Conservation (phyloP, 2,797 vertebrate genomes). For the Orestias chungarensis region DNA sequence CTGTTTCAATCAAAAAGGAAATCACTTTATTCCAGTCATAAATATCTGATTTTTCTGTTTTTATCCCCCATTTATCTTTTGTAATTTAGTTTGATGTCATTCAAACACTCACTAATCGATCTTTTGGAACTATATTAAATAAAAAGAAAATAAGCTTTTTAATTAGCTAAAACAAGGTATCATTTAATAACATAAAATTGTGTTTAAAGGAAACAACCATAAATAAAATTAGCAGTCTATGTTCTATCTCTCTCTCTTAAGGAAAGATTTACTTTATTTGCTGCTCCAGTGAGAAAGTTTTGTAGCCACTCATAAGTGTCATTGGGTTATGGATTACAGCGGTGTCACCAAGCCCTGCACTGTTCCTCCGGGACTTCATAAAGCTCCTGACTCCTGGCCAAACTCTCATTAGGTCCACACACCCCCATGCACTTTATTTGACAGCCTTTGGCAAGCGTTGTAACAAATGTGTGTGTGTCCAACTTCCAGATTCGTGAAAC, state of each 20-base stretch:
- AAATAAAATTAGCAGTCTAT: slow-evolving; percentile 24
- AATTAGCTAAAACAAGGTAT: slow-evolving; percentile 1
- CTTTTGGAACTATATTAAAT: not conserved
- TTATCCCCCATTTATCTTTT: not conserved
- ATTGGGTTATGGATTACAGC: slow-evolving; percentile 69
- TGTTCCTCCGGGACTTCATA: slow-evolving; percentile 72
- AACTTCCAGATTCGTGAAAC: slow-evolving; percentile 37
- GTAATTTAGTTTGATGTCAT: not conserved
- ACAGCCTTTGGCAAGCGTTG: slow-evolving; percentile 58
- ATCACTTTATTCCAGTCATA: no score
- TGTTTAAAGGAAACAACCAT: slow-evolving; percentile 17
- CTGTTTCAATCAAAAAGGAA: no score
- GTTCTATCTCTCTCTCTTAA: slow-evolving; percentile 13
- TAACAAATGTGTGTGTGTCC: slow-evolving; percentile 31
- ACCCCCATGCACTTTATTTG: slow-evolving; percentile 64
- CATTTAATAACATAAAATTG: not conserved
- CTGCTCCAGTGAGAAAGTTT: slow-evolving; percentile 34
- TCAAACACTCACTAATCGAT: not conserved
- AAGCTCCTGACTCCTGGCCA: slow-evolving; percentile 69
- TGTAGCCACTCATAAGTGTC: slow-evolving; percentile 63
- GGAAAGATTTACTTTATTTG: slow-evolving; percentile 38
- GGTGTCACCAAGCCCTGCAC: slow-evolving; percentile 60
- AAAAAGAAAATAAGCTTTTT: not conserved
- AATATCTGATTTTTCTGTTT: no score
- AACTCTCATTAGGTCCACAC: slow-evolving; percentile 61